Base-by-base conservation (phyloP, 1,140 invertebrate genomes). In the Formica selysi region DNA sequence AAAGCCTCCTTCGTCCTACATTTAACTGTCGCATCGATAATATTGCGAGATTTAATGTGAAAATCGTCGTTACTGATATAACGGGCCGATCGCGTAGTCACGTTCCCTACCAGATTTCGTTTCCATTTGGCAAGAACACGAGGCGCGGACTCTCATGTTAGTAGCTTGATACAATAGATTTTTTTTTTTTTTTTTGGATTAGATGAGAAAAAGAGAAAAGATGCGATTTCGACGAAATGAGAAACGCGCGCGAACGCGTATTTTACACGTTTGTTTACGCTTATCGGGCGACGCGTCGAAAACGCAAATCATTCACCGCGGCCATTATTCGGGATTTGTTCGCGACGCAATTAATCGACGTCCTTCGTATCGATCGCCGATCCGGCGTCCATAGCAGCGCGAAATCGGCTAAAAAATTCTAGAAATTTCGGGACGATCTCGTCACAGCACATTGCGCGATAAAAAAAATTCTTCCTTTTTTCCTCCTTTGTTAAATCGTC, bases 261-360 rank as follows among this genome's bases (percentile, higher is more conserved):
- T n/a, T 19, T 11, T 22, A 5, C 6, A 44, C 29, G 19, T 26
- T 74, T 36, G 54, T 61, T 83, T 32, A 32, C 3, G 44, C 68
- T 59, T 11, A 2, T n/a, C 38, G 26, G 16, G 3, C 36, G n/a
- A n/a, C 48, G 29, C 22, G 38, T 26, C 44, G 26, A 74, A 57
- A 32, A 19, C 13, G 26, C 65, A 19, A 10, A 44, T 61, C 65
- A 2, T 22, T 22, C 22, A 2, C 19, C 76, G 76, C 62, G 44
- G 79, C 79, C 79, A 83, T 83, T 61, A 44, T 38, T 41, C 26
- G 4, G 11, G 7, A 36, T 57, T 71, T 11, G 2, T 13, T 74
- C 26, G 68, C 68, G 79, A n/a, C 79, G 79, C 79, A 83, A 48
- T 74, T 73, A 73, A 81, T 19, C 32, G 19, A 61, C 22, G 36